Percentiles rank a stretch among this genome's conserved stretches.
Conservation (phyloP, 2,888 invertebrate genomes). For the Hyalella azteca region DNA sequence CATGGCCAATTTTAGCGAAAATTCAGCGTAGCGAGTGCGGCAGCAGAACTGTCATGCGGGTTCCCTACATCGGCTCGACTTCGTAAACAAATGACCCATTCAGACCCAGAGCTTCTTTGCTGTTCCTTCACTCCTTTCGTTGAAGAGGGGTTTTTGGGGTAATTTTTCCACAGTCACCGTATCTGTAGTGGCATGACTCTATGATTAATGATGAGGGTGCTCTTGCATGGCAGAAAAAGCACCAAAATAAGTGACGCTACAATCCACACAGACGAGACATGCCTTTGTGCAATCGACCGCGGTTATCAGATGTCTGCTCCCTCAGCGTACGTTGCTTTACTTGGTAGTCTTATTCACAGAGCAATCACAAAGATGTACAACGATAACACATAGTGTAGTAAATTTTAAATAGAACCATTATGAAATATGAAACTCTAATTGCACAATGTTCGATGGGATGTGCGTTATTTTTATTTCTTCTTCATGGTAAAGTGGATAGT, state of each 20-base stretch:
- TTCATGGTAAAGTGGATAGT: too few relatives aligned
- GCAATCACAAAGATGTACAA: too few relatives aligned
- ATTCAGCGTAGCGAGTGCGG: too few relatives aligned
- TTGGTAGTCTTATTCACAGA: too few relatives aligned
- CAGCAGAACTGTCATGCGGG: too few relatives aligned
- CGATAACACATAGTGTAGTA: too few relatives aligned
- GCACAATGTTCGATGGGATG: too few relatives aligned
- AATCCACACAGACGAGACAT: neutral
- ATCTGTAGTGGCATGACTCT: conserved; percentile 37
- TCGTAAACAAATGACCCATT: conserved; percentile 7
- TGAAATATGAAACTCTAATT: too few relatives aligned
- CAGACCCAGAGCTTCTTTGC: conserved; percentile 6
- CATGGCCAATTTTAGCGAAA: too few relatives aligned
- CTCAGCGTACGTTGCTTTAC: too few relatives aligned
- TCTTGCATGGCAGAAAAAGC: conserved; percentile 18
- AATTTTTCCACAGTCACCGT: conserved; percentile 36
- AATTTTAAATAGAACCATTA: too few relatives aligned
- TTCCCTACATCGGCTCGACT: neutral
- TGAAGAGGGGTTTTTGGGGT: conserved; percentile 15
- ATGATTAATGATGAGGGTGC: conserved; percentile 33
- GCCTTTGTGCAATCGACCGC: conserved; percentile 1
- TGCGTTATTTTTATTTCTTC: too few relatives aligned
- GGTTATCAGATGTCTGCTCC: neutral
- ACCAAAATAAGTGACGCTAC: conserved; percentile 9
- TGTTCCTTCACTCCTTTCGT: neutral